A percentile compares a stretch with the other conserved stretches of the same genome.
Conservation (phyloP, 2,888 invertebrate genomes). For the Lysandra bellargus region DNA sequence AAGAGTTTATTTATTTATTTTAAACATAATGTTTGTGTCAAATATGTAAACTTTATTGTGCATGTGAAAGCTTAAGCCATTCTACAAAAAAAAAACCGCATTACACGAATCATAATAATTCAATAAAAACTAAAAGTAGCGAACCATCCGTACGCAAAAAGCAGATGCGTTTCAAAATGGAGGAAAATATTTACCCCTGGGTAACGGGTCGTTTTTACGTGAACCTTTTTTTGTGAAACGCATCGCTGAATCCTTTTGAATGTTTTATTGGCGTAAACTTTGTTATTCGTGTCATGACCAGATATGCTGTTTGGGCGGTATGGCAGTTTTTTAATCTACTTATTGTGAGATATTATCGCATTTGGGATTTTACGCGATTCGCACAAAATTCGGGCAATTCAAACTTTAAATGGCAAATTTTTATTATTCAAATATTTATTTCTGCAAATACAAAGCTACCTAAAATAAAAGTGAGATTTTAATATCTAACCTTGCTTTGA, state of each 20-base stretch:
- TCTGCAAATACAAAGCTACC: background rate
- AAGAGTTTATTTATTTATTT: background rate
- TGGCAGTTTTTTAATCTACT: constrained; percentile 33
- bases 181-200: constrained; percentile 54
- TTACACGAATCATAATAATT: constrained; percentile 43
- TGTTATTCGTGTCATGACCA: constrained; percentile 54
- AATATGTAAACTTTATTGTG: background rate
- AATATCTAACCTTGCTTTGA: background rate
- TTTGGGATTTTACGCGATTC: constrained; percentile 4
- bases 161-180: constrained; percentile 47
- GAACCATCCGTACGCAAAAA: constrained; percentile 44
- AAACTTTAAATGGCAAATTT: background rate
- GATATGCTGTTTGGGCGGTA: constrained; percentile 49
- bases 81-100: background rate
- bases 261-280: constrained; percentile 56
- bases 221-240: constrained; percentile 53
- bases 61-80: background rate
- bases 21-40: background rate
- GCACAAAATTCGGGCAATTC: background rate
- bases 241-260: constrained; percentile 59
- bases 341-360: constrained; percentile 26
- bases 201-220: constrained; percentile 53
- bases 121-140: constrained; percentile 53
- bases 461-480: background rate
- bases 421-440: background rate